phyloP scores from a whole-genome alignment of 2,888 invertebrate genomes.

The Aspidiotus destructor region DNA sequence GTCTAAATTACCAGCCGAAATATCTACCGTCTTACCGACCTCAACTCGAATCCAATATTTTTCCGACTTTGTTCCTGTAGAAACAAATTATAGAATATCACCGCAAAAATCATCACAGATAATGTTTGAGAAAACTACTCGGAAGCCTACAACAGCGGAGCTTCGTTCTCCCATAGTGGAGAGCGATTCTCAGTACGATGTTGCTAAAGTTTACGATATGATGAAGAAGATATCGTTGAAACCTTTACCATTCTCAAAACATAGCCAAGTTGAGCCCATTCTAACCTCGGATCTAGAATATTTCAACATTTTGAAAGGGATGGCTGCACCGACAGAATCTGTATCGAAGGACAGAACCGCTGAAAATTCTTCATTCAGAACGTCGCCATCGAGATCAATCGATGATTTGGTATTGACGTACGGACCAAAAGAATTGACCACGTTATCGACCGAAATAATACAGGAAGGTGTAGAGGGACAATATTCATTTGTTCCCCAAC shows the following conservation, averaged over 20 bases:
- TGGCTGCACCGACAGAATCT: background rate
- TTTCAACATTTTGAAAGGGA: background rate
- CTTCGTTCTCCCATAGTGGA: background rate
- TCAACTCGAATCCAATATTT: background rate
- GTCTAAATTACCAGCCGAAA: too few species aligned
- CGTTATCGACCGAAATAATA: background rate
- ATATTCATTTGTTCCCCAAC: background rate
- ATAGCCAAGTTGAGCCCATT: background rate
- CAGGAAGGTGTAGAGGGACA: background rate
- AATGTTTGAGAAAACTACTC: too few species aligned
- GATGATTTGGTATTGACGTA: too few species aligned
- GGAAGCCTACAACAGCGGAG: too few species aligned
- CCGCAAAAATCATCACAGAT: background rate
- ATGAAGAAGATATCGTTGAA: conserved; percentile 19
- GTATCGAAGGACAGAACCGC: background rate
- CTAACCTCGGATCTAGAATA: conserved; percentile 5
- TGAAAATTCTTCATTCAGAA: background rate
- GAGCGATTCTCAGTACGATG: conserved; percentile 24
- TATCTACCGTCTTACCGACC: background rate
- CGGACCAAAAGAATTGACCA: background rate
- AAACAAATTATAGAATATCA: too few species aligned
- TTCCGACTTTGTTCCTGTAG: background rate
- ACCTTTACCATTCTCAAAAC: conserved; percentile 8
- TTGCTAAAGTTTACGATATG: conserved; percentile 14
- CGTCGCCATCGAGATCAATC: background rate